Evolutionary conservation across 2,888 invertebrate genomes (phyloP), one percentile per base, ranked within the genome.

Genomic region (Scotopteryx bipunctaria): DNA sequence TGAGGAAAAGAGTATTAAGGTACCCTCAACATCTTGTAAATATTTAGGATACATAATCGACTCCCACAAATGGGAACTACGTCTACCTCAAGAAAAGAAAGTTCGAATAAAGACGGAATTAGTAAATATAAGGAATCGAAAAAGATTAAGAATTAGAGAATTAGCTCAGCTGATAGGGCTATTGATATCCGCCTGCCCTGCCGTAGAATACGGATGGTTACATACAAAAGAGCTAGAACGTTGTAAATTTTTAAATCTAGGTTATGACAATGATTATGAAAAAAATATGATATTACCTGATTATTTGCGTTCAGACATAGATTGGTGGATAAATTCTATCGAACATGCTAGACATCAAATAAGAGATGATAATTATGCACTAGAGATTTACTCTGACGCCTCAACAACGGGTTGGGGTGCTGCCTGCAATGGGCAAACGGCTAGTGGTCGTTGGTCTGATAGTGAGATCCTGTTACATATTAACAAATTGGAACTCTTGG

Each of bases 321-420:
- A 11, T 5, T 53, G 56, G 56, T 57, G 56, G 56, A 5, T 11
- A 13, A 15, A 38, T 13, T 45, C 43, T 31, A 49, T 56, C 9
- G n/a, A 15, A 29, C 11, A n/a, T 4, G 8, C 21, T 3, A 27
- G 19, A 3, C 9, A 11, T 35, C 9, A 6, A 2, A 35, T 57
- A 1, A 17, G 36, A 17, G 5, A 9, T 8, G 9, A 8, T n/a
- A 21, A n/a, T 23, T n/a, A 9, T 13, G 8, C 2, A 16, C 3
- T 52, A 14, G 56, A 45, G 37, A 49, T 56, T 2, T 52, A 21
- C 16, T 45, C 48, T 2, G 56, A 56, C 11, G 51, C 56, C 0
- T 52, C 48, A 0, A 23, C 5, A 3, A 37, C 37, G 2, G 56
- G 56, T 1, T 52, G 52, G 56, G 56, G 56, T 1, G 55, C 51